These are phyloP conservation scores for Drosophila pallidifrons DNA, from an alignment of 1,140 invertebrate species.

Conservation along the genomic window DNA sequence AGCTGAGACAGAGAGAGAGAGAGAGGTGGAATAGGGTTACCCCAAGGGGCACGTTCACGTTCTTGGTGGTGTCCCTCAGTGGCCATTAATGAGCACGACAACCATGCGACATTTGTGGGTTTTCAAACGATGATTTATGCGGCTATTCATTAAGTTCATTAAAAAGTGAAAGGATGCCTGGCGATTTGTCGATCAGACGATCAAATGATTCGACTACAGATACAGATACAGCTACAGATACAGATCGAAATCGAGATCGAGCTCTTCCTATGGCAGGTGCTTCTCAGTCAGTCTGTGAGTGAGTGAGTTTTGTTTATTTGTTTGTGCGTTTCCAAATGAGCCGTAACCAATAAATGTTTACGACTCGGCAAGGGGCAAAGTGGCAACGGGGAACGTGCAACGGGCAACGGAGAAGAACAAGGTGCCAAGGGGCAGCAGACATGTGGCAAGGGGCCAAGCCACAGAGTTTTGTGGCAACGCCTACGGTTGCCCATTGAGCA, in stretches of 20 bases:
- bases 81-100: constrained; percentile 76
- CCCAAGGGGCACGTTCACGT: not conserved
- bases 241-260: not conserved
- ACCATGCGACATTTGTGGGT: constrained; percentile 67
- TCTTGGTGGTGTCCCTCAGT: constrained; percentile 16
- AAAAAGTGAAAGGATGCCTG: constrained; percentile 77
- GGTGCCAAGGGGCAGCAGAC: not conserved
- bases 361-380: constrained; percentile 40
- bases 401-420: not conserved
- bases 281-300: constrained; percentile 8
- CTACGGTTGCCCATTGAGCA: constrained; percentile 48
- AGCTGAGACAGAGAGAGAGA: not conserved
- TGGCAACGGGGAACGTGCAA: not conserved
- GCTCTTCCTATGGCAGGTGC: constrained; percentile 35
- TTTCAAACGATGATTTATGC: constrained; percentile 72
- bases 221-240: too few species aligned
- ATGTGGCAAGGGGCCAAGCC: not conserved
- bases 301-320: constrained; percentile 60
- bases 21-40: not conserved
- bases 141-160: constrained; percentile 75
- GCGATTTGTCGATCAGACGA: constrained; percentile 22
- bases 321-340: constrained; percentile 64
- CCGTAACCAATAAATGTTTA: constrained; percentile 80
- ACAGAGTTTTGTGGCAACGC: constrained; percentile 28
- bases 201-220: constrained; percentile 20